Percentiles rank a stretch among this genome's conserved stretches.
phyloP scores from a whole-genome alignment of 2,113 vertebrate genomes.

The Butorides virescens region DNA sequence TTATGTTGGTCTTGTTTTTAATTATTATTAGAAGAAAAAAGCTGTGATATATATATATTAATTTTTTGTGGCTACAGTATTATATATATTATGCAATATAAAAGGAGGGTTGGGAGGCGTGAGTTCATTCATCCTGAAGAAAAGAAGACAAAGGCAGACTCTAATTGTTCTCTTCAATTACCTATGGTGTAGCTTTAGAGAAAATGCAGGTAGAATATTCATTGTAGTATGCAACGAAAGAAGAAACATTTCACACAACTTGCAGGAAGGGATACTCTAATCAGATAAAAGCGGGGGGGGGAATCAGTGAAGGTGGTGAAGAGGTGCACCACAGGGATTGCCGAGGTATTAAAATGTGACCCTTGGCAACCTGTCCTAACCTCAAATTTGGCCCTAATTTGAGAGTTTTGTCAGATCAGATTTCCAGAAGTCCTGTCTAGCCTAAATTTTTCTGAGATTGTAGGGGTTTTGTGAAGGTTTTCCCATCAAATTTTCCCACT shows the following conservation, averaged over 20 bases:
- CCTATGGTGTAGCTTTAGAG: not conserved
- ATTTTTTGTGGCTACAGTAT: not conserved
- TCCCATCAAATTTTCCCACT: not conserved
- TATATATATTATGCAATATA: not conserved
- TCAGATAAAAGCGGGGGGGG: not conserved
- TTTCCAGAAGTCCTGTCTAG: not conserved
- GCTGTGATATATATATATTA: not conserved
- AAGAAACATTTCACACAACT: not conserved
- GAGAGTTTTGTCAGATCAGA: not conserved
- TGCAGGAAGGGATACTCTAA: not conserved
- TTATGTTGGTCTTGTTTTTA: not conserved
- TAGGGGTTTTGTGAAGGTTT: not conserved
- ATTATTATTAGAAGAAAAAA: not conserved
- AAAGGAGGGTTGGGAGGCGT: not conserved
- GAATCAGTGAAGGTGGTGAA: not conserved
- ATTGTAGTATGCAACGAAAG: fast-evolving
- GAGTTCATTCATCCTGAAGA: not conserved
- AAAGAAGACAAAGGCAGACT: not conserved
- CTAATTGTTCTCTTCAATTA: not conserved
- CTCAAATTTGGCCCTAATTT: not conserved
- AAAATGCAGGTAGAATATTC: not conserved
- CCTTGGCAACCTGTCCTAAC: not conserved
- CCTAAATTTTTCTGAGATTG: not conserved
- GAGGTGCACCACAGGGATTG: not conserved
- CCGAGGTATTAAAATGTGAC: not conserved